Percentiles rank a stretch among this genome's conserved stretches.
These are phyloP conservation scores for Denticeps clupeoides DNA, from an alignment of 2,797 vertebrate species.

Conservation along the genomic window DNA sequence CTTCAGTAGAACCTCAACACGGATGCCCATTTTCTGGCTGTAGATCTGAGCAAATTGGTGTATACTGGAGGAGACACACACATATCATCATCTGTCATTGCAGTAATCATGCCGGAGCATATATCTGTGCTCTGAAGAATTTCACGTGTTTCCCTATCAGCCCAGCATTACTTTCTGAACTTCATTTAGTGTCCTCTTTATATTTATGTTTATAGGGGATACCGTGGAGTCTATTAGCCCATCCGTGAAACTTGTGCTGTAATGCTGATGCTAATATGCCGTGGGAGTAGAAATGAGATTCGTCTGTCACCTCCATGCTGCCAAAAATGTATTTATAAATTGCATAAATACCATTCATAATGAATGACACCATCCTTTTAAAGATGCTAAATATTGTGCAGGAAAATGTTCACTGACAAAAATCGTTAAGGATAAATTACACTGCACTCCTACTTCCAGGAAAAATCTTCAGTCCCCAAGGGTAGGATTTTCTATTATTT, in stretches of 20 bases:
- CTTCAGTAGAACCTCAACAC: conserved; percentile 68
- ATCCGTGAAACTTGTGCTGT: neutral
- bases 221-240: neutral
- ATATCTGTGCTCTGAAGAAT: no score
- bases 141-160: neutral
- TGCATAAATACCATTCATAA: neutral
- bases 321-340: neutral
- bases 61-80: no score
- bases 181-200: neutral
- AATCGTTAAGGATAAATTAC: no score
- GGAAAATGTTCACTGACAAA: no score
- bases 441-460: neutral
- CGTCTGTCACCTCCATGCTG: neutral
- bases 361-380: neutral
- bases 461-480: neutral
- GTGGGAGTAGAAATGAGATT: neutral
- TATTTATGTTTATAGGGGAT: neutral
- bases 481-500: no score
- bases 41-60: conserved; percentile 86
- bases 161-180: neutral
- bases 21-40: conserved; percentile 83
- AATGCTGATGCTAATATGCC: neutral
- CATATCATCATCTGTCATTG: no score
- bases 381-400: neutral
- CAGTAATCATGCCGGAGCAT: no score